A percentile compares a stretch with the other conserved stretches of the same genome.
These are phyloP conservation scores for Cephus pygmeus DNA, from an alignment of 2,888 invertebrate species.

Conservation along the genomic window DNA sequence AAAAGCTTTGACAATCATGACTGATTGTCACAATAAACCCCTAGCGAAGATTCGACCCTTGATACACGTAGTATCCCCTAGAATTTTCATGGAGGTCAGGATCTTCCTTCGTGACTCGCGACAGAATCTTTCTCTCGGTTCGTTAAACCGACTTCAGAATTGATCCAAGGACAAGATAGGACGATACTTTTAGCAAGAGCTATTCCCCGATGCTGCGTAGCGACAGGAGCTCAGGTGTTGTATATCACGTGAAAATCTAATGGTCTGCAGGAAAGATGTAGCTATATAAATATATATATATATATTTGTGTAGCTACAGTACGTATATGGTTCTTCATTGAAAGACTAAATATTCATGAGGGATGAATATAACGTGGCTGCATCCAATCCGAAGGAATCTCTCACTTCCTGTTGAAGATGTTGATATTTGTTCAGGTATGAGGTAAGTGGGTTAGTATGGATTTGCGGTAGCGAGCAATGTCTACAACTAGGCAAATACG, in stretches of 20 bases:
- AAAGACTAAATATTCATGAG: constrained; percentile 44
- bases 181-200: background rate
- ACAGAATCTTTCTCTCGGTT: constrained; percentile 15
- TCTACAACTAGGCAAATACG: constrained; percentile 39
- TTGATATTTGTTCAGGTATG: constrained; percentile 34
- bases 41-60: background rate
- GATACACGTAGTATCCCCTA: background rate
- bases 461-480: constrained; percentile 23
- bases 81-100: background rate
- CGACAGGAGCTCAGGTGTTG: background rate
- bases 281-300: background rate
- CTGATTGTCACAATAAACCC: background rate
- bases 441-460: constrained; percentile 35
- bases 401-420: constrained; percentile 27
- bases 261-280: background rate
- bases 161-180: background rate
- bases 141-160: constrained; percentile 21
- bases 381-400: constrained; percentile 23
- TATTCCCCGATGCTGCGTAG: background rate
- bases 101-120: background rate
- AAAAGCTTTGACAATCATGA: background rate
- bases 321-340: background rate
- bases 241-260: background rate
- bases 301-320: background rate
- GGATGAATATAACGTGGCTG: constrained; percentile 4